Evolutionary conservation across 2,888 invertebrate species (phyloP).

Genomic region (Nomada fucata): DNA sequence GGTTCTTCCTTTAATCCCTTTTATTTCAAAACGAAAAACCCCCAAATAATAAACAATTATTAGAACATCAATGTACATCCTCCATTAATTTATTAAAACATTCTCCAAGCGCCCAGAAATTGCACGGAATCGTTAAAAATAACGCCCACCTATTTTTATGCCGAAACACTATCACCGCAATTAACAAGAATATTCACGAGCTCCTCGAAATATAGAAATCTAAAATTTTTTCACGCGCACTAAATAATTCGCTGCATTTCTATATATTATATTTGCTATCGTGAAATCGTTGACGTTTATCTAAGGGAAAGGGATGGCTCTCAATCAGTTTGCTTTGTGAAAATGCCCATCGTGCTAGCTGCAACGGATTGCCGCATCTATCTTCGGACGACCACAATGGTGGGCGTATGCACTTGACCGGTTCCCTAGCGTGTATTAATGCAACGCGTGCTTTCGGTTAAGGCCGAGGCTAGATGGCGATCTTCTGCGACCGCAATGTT

Average conservation of each 20-base stretch:
- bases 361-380: constrained; percentile 59
- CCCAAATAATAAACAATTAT: too few relatives aligned
- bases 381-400: constrained; percentile 69
- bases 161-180: too few relatives aligned
- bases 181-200: too few relatives aligned
- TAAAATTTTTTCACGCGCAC: neutral
- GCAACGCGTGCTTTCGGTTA: constrained; percentile 76
- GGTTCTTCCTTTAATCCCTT: too few relatives aligned
- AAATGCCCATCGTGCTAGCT: constrained; percentile 36
- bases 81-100: neutral
- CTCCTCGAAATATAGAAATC: neutral
- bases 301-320: constrained; percentile 10
- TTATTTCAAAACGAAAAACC: too few relatives aligned
- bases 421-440: constrained; percentile 70
- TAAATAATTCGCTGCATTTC: neutral
- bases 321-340: constrained; percentile 24
- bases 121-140: too few relatives aligned
- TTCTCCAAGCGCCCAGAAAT: neutral
- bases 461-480: constrained; percentile 68
- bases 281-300: constrained; percentile 1
- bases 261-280: neutral
- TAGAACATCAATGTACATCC: too few relatives aligned
- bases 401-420: constrained; percentile 63
- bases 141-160: too few relatives aligned
- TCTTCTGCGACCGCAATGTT: constrained; percentile 73